Conservation (phyloP, 2,113 vertebrate genomes). For the Psettodes erumei region DNA sequence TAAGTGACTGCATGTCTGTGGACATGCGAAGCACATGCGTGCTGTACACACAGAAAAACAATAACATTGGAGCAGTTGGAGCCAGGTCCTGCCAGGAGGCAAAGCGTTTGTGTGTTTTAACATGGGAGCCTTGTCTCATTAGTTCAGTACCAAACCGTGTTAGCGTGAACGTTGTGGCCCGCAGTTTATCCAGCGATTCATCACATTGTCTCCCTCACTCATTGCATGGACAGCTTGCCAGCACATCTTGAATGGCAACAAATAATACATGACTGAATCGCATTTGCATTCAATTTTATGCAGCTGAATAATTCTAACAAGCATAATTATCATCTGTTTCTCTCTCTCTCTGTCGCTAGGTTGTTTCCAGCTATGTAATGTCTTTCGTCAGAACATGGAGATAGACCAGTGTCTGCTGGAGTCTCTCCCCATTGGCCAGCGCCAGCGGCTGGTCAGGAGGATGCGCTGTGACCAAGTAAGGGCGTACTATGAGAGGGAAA, state of each 20-base stretch:
- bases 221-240: not conserved
- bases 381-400: conserved; percentile 98
- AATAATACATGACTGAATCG: no score
- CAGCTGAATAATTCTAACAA: not conserved
- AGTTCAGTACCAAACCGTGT: conserved; percentile 12
- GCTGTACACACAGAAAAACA: conserved; percentile 1
- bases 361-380: conserved; percentile 99
- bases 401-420: conserved; percentile 99
- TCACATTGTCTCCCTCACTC: not conserved
- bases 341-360: conserved; percentile 77
- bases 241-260: conserved; percentile 11
- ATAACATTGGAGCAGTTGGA: no score
- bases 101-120: conserved; percentile 12
- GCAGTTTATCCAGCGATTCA: conserved; percentile 13
- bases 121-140: conserved; percentile 11
- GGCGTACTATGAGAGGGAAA: conserved; percentile 93
- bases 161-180: conserved; percentile 3
- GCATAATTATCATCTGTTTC: not conserved
- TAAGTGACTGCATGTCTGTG: no score
- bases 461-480: conserved; percentile 96
- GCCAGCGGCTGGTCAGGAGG: conserved; percentile 93
- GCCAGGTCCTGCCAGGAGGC: no score
- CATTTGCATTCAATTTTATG: not conserved
- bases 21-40: conserved; percentile 38
- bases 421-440: conserved; percentile 93